Conservation (phyloP, 2,113 vertebrate genomes). For the Sorex fumeus region DNA sequence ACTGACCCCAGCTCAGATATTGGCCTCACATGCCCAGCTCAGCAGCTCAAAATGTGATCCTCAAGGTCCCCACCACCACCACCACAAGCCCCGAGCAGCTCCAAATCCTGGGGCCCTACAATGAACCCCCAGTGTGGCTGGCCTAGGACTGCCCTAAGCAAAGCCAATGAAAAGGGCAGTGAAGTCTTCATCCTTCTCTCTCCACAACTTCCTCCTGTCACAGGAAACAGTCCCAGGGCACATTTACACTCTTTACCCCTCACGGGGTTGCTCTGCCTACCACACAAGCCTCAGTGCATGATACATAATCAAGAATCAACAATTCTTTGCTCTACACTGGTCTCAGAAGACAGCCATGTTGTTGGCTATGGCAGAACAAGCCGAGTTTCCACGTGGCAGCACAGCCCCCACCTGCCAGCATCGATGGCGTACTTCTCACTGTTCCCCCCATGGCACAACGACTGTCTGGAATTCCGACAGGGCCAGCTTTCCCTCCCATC, state of each 20-base stretch:
- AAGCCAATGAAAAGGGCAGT: conserved; percentile 89
- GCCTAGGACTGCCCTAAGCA: too few relatives aligned
- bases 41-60: too few relatives aligned
- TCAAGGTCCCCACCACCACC: too few relatives aligned
- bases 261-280: accelerated
- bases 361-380: neutral
- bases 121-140: too few relatives aligned
- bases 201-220: neutral
- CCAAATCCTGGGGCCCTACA: too few relatives aligned
- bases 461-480: neutral
- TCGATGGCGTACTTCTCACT: neutral
- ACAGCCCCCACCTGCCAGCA: neutral
- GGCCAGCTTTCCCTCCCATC: neutral
- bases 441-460: too few relatives aligned
- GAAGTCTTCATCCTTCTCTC: conserved; percentile 68
- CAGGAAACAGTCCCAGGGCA: neutral
- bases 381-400: neutral
- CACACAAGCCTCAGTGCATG: neutral
- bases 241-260: accelerated
- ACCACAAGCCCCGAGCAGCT: too few relatives aligned
- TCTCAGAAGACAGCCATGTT: neutral
- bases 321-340: neutral
- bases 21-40: too few relatives aligned
- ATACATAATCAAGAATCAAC: accelerated
- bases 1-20: too few relatives aligned